phyloP scores from a whole-genome alignment of 1,140 invertebrate species.

The Himalopsyche phryganea region DNA sequence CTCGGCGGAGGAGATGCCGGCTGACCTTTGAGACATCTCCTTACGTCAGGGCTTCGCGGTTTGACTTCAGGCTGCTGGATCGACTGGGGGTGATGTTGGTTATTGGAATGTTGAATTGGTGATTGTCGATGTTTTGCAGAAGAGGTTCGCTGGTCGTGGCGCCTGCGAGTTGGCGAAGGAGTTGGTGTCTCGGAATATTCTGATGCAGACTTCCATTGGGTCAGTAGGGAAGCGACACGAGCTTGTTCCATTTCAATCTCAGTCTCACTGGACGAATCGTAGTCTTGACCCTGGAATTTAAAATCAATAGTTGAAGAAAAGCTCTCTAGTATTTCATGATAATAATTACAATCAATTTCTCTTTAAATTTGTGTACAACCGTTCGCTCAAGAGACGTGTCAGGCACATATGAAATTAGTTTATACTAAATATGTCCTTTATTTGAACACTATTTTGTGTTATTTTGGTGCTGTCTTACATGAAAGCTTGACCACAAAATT shows the following conservation, averaged over 20 bases:
- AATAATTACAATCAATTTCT: no score
- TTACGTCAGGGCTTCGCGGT: conserved; percentile 19
- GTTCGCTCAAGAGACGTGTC: no score
- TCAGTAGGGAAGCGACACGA: conserved; percentile 54
- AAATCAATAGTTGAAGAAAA: conserved; percentile 2
- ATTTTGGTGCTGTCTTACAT: no score
- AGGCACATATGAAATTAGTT: no score
- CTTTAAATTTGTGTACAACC: no score
- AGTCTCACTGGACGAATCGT: conserved; percentile 64
- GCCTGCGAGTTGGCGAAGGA: conserved; percentile 11
- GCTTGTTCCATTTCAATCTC: conserved; percentile 59
- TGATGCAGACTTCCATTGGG: conserved; percentile 62
- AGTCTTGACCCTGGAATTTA: conserved; percentile 63
- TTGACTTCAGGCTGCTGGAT: conserved; percentile 14
- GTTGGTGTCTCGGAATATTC: conserved; percentile 33
- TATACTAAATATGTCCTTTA: no score
- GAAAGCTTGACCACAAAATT: no score
- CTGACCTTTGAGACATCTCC: conserved; percentile 19
- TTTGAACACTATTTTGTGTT: no score
- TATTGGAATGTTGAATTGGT: background rate
- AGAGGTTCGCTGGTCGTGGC: conserved; percentile 1
- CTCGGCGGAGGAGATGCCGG: conserved; percentile 43
- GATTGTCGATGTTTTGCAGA: background rate
- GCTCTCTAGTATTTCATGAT: no score
- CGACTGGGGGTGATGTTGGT: conserved; percentile 9